phyloP scores from a whole-genome alignment of 2,113 vertebrate species.

The Cairina moschata region DNA sequence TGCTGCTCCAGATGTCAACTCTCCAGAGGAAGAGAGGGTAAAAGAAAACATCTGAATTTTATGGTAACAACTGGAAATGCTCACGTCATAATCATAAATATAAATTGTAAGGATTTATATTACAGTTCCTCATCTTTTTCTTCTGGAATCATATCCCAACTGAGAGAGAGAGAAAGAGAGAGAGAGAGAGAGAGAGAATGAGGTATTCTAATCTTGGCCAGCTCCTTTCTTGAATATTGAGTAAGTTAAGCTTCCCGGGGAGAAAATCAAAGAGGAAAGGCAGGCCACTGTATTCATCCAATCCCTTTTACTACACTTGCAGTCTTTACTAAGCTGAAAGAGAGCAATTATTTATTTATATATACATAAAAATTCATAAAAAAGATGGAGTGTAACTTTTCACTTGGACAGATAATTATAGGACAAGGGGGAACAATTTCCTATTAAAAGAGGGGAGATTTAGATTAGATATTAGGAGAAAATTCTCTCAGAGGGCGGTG shows the following conservation, averaged over 20 bases:
- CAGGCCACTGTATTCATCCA: neutral
- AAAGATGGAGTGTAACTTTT: too few relatives aligned
- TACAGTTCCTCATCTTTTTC: neutral
- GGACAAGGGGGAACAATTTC: too few relatives aligned
- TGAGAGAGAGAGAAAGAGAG: neutral
- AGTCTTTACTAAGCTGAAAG: neutral
- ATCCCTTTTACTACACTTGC: neutral
- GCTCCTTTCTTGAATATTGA: neutral
- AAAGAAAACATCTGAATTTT: neutral
- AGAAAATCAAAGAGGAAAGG: neutral
- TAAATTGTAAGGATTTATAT: neutral
- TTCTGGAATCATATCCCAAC: neutral
- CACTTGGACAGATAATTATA: too few relatives aligned
- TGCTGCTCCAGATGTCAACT: neutral
- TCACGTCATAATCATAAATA: neutral
- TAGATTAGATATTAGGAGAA: too few relatives aligned
- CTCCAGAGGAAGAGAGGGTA: neutral
- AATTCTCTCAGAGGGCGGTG: too few relatives aligned
- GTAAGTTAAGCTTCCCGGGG: neutral
- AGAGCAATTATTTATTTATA: neutral
- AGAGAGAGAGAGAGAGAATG: neutral
- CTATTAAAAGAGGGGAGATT: too few relatives aligned
- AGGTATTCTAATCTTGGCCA: neutral
- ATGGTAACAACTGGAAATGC: neutral
- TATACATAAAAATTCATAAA: too few relatives aligned